A percentile compares a stretch with the other conserved stretches of the same genome.
Evolutionary conservation across 2,113 vertebrate species (phyloP).

Genomic region (Peromyscus californicus): DNA sequence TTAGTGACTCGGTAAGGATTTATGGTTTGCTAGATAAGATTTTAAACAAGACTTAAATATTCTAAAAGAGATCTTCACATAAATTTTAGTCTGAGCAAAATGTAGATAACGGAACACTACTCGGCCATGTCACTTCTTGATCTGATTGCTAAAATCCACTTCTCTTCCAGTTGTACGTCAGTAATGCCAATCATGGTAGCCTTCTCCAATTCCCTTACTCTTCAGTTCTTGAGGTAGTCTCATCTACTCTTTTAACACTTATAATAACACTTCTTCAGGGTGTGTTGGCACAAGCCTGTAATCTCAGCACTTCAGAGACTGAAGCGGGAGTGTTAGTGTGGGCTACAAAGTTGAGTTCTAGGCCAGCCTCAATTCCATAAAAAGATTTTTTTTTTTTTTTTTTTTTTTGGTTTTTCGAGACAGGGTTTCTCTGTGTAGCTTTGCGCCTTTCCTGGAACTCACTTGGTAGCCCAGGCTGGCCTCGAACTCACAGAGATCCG

Average conservation of each 20-base stretch:
- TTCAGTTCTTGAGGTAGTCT: constrained; percentile 8
- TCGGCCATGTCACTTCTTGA: constrained; percentile 5
- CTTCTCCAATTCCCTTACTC: constrained; percentile 30
- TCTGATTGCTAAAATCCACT: constrained; percentile 53
- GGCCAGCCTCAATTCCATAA: neutral
- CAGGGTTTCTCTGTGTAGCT: no score
- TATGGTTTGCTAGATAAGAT: constrained; percentile 40
- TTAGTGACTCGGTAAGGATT: constrained; percentile 42
- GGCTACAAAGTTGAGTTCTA: neutral
- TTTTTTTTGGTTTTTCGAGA: no score
- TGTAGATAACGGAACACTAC: neutral
- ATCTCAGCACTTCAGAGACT: neutral
- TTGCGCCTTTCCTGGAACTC: no score
- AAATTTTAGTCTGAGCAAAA: constrained; percentile 55
- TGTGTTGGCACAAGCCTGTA: neutral
- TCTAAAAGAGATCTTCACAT: constrained; percentile 33
- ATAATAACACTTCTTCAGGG: neutral
- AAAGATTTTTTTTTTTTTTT: neutral
- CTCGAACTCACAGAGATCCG: no score
- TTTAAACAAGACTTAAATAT: constrained; percentile 64
- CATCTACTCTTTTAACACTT: neutral
- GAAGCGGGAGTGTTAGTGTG: neutral
- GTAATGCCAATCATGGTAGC: neutral
- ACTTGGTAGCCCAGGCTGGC: no score
- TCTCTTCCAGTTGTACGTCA: constrained; percentile 45